Conservation (phyloP, 2,113 vertebrate genomes). For the Vulpes lagopus region DNA sequence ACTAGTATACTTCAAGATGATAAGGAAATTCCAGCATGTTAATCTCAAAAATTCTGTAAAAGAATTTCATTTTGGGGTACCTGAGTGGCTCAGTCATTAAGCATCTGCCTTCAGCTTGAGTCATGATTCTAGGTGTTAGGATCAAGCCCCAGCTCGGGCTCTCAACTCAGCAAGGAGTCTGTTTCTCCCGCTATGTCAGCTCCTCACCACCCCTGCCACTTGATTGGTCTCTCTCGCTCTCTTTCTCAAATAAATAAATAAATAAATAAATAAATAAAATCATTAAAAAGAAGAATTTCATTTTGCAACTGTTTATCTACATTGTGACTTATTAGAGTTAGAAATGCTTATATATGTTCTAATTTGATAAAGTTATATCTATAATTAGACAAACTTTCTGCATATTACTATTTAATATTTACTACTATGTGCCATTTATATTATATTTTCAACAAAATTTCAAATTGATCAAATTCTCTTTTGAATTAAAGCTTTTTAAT, state of each 20-base stretch:
- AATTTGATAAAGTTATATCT: not conserved
- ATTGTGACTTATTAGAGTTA: not conserved
- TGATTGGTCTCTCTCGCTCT: not conserved
- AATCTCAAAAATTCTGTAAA: not conserved
- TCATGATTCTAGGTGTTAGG: not conserved
- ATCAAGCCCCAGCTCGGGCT: not conserved
- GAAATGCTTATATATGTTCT: not conserved
- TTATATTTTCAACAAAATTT: not conserved
- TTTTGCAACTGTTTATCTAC: not conserved
- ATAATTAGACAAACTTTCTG: not conserved
- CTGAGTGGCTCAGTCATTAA: not conserved
- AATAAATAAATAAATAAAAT: not conserved
- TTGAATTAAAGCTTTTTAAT: not conserved
- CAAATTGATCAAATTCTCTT: not conserved
- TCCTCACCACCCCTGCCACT: not conserved
- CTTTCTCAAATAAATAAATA: not conserved
- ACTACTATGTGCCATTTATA: not conserved
- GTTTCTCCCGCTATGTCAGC: not conserved
- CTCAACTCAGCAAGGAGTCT: not conserved
- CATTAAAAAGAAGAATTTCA: not conserved
- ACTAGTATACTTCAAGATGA: not conserved
- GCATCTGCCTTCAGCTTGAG: not conserved
- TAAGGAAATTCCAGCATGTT: not conserved
- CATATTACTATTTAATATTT: not conserved
- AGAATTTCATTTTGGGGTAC: not conserved